phyloP scores from a whole-genome alignment of 2,113 vertebrate species.

The Grallaria varia region DNA sequence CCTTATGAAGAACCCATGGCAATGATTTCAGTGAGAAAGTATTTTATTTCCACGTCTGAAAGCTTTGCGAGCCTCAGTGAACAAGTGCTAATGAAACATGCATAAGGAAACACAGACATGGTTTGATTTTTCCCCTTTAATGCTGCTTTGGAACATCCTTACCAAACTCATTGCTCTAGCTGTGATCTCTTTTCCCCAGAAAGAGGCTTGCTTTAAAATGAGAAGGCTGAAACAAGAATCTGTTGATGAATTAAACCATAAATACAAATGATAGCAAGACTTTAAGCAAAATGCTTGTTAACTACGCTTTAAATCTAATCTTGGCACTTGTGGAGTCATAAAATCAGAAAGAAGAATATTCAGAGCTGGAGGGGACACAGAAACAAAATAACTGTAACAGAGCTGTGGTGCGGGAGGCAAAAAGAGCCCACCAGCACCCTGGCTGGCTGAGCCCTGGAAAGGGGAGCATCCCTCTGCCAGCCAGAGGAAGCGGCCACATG shows the following conservation, averaged over 20 bases:
- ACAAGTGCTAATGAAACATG: neutral
- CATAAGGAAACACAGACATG: neutral
- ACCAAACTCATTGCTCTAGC: neutral
- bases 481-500: accelerated
- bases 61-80: neutral
- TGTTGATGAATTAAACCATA: constrained; percentile 59
- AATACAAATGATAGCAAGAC: constrained; percentile 5
- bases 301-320: constrained; percentile 30
- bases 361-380: neutral
- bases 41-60: neutral
- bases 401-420: neutral
- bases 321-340: neutral
- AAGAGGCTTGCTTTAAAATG: neutral
- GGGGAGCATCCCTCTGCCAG: neutral
- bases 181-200: constrained; percentile 16
- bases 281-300: constrained; percentile 39
- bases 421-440: accelerated
- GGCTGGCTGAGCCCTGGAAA: neutral
- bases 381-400: neutral
- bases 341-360: neutral
- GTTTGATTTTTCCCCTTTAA: neutral
- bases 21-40: neutral
- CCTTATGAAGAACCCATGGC: neutral
- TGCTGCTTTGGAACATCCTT: neutral
- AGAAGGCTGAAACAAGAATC: neutral